Evolutionary conservation across 1,140 invertebrate genomes (phyloP).

Genomic region (Nautilus pompilius): DNA sequence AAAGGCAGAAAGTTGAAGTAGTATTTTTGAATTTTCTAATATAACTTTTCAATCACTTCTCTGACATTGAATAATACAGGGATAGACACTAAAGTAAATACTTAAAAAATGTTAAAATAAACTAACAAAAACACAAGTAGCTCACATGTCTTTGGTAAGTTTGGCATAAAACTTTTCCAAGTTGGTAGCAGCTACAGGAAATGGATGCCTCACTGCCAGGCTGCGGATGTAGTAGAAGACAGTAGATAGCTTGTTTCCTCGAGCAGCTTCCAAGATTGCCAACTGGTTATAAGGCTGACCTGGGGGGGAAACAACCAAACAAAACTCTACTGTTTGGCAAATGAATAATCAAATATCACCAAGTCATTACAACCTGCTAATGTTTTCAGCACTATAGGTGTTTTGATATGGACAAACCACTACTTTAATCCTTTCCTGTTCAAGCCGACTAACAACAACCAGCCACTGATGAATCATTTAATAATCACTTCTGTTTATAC

Average conservation of each 20-base stretch:
- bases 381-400: no score
- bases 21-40: not conserved
- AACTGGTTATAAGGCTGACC: constrained; percentile 85
- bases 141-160: constrained; percentile 54
- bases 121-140: not conserved
- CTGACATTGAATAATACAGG: not conserved
- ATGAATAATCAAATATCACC: no score
- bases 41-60: not conserved
- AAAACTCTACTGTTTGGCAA: no score
- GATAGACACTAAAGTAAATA: not conserved
- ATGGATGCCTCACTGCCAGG: constrained; percentile 75
- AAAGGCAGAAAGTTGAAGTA: constrained; percentile 5
- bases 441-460: no score
- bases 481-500: no score
- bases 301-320: constrained; percentile 18
- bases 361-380: no score
- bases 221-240: constrained; percentile 82
- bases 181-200: constrained; percentile 78
- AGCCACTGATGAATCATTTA: no score
- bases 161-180: constrained; percentile 63
- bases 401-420: no score
- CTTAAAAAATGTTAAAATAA: not conserved
- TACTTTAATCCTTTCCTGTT: no score
- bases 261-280: constrained; percentile 74
- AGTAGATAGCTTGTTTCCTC: constrained; percentile 76